Evolutionary conservation across 2,888 invertebrate species (phyloP), one percentile per base, ranked within the genome.

Genomic region (Aleiodes alternator): DNA sequence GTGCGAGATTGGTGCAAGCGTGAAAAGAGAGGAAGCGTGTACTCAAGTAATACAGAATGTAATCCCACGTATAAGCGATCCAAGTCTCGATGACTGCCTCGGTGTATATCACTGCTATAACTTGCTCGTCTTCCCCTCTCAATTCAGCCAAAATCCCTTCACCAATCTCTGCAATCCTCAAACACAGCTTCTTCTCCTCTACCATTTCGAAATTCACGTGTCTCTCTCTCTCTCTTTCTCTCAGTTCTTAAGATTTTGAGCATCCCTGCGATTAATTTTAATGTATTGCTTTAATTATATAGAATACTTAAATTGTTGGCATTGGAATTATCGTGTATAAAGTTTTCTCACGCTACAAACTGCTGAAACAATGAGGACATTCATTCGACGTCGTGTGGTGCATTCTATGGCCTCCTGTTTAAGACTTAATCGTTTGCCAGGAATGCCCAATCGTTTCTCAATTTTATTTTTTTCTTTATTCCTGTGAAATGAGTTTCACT

Each of bases 41-140:
- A 68, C 72, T 69, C 59, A 57, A 16, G 68, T 87, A 87, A 87
- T 86, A 82, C 88, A 83, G 53, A 31, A 75, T 85, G 86, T 88
- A 88, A 88, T 88, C 88, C 87, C 38, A 50, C 72, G 76, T 79
- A 85, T 88, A 88, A 88, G 86, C 86, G 83, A 8, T 84, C 80
- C 86, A 87, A 87, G 84, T 87, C 87, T 84, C 83, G 83, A 86
- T 84, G 87, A 87, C 86, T 87, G 83, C 84, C 80, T 82, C 82
- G 86, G 85, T 34, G 23, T 64, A 86, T 87, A 85, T 75, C 66
- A 68, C 66, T 64, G 53, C 68, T 75, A 75, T 59, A 75, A 71
- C 75, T 75, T 48, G 34, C 71, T 43, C 59, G 7, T 38, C 48
- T 48, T 16, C 43, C 64, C 64, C 12, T 6, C 9, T 64, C 48